A percentile compares a stretch with the other conserved stretches of the same genome.
Conservation (phyloP, 2,888 invertebrate genomes). For the Ametastegia equiseti region DNA sequence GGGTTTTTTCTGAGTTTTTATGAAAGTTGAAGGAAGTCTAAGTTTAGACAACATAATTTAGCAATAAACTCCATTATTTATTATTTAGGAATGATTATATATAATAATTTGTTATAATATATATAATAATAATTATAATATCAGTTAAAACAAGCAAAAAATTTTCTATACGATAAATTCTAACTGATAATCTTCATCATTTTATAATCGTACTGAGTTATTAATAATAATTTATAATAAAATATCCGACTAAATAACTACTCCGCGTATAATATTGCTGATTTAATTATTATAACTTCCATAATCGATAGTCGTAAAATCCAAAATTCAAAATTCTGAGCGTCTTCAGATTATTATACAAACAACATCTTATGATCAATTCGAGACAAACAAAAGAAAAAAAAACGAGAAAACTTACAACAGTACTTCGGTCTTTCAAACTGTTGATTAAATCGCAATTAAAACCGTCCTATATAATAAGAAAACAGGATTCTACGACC, state of each 20-base stretch:
- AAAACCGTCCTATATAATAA: neutral
- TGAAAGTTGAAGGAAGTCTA: too few species aligned
- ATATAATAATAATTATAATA: constrained; percentile 53
- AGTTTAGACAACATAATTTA: too few species aligned
- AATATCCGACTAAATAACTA: constrained; percentile 64
- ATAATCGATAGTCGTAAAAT: constrained; percentile 28
- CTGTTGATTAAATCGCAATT: neutral
- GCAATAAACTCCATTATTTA: constrained; percentile 68
- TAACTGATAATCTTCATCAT: constrained; percentile 56
- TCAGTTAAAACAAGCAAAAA: constrained; percentile 63
- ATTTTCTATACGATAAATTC: constrained; percentile 60
- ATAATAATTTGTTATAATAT: constrained; percentile 53
- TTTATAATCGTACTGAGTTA: constrained; percentile 63
- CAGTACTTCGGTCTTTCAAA: neutral
- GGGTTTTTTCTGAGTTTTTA: neutral
- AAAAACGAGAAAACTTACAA: neutral
- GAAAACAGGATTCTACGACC: neutral
- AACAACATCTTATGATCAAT: too few species aligned
- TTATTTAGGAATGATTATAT: constrained; percentile 67
- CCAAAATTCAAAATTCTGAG: constrained; percentile 9
- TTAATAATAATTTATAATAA: constrained; percentile 61
- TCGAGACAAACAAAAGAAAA: too few species aligned
- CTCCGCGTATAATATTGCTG: constrained; percentile 62
- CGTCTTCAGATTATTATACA: too few species aligned
- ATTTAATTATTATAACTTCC: constrained; percentile 48